A percentile compares a stretch with the other conserved stretches of the same genome.
Conservation (phyloP, 2,797 vertebrate genomes). For the Amblyraja radiata region DNA sequence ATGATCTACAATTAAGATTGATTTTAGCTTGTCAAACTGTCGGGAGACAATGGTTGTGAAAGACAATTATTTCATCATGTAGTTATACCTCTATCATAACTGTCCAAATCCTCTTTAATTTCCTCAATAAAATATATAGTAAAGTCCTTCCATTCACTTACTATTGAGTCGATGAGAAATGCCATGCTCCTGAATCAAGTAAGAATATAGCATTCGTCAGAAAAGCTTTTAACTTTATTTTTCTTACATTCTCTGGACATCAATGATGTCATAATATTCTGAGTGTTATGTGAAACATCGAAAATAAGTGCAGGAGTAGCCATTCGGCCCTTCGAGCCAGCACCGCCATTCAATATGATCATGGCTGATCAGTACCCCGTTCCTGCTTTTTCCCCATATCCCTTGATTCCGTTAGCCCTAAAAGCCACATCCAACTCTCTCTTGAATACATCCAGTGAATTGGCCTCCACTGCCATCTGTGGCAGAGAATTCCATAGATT, state of each 20-base stretch:
- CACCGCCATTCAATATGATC: too few species aligned
- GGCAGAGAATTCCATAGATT: too few species aligned
- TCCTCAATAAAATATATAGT: neutral
- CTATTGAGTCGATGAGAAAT: neutral
- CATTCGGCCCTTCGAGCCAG: too few species aligned
- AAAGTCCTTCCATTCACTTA: neutral
- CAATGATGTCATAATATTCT: neutral
- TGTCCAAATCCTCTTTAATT: neutral
- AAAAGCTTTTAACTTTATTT: neutral
- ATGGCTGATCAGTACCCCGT: too few species aligned
- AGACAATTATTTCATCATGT: neutral
- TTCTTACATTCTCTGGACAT: too few species aligned
- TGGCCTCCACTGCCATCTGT: too few species aligned
- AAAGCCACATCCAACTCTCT: too few species aligned
- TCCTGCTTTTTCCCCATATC: too few species aligned
- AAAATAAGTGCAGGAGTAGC: too few species aligned
- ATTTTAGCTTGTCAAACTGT: slow-evolving; percentile 15
- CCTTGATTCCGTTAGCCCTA: too few species aligned
- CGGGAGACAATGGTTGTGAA: neutral
- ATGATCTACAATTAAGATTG: neutral
- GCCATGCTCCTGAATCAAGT: neutral
- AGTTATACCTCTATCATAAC: neutral
- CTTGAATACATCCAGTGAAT: too few species aligned
- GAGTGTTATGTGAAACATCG: neutral
- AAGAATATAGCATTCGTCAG: neutral